Conservation (phyloP, 1,140 invertebrate species). For the Helicoverpa armigera region DNA sequence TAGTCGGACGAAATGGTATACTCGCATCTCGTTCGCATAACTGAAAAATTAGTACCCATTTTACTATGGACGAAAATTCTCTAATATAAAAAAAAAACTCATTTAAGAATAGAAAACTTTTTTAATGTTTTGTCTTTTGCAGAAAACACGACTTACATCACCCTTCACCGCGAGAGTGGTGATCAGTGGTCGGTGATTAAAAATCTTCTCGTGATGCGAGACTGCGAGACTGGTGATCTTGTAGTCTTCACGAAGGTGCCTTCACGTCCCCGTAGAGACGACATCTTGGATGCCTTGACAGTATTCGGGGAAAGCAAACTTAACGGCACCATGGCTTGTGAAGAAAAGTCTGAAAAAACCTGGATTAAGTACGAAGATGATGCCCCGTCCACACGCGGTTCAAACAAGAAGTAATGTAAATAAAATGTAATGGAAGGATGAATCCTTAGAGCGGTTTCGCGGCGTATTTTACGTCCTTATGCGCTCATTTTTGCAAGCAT, state of each 20-base stretch:
- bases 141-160: conserved; percentile 14
- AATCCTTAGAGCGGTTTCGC: too few relatives aligned
- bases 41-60: neutral
- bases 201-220: neutral
- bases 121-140: neutral
- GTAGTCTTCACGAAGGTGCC: conserved; percentile 51
- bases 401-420: neutral
- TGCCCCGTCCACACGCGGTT: too few relatives aligned
- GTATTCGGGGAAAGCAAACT: conserved; percentile 48
- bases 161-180: conserved; percentile 1
- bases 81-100: neutral
- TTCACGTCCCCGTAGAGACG: conserved; percentile 20
- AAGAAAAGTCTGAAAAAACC: neutral
- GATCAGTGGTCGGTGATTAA: conserved; percentile 31
- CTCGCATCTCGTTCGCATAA: neutral
- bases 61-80: neutral
- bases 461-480: too few relatives aligned
- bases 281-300: conserved; percentile 52
- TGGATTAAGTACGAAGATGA: neutral
- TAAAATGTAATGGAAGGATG: too few relatives aligned
- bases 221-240: conserved; percentile 14
- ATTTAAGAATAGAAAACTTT: neutral
- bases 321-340: conserved; percentile 46
- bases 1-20: neutral
- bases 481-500: too few relatives aligned